Base-by-base conservation (phyloP, 2,888 invertebrate genomes). In the Herminia tarsipennalis region DNA sequence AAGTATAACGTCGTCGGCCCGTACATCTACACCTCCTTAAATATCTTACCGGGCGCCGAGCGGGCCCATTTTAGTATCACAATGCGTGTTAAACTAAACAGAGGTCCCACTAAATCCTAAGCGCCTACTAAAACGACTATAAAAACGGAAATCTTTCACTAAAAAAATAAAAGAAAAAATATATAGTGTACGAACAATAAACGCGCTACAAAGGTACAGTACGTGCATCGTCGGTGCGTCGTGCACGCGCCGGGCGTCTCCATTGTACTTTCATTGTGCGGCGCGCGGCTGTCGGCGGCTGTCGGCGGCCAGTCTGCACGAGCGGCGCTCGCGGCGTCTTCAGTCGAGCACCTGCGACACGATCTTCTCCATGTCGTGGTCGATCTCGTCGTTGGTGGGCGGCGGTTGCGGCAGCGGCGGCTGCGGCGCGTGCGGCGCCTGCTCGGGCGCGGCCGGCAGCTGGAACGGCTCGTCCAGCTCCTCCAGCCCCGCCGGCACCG, bases 311-410 rank as follows among this genome's bases (percentile, higher is more conserved):
- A 14, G 1, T 1, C 0, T 44, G 41, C 40, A 51, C 22, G 54
- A 44, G 25, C 33, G 46, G 52, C 36, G 28, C 21, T 17, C 33
- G 25, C 17, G 24, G 27, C 32, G 52, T 35, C n/a, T n/a, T 77
- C 76, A 76, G 67, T 82, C 83, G 38, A 83, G 74, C 44, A 85
- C 94, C 82, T 95, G 94, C 66, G 94, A 93, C 63, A 95, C 95
- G 92, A 95, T 94, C 86, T 95, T 95, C 87, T 95, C 95, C 94
- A 95, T 95, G 82, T 95, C 95, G 81, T 94, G 93, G 85, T 95
- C 95, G 66, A 93, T 92, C 76, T 94, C 94, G 65, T 92, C 92
- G 68, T 92, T 88, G 55, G 90, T 76, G 48, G 64, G 65, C 37
- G 59, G 43, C 22, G n/a, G n/a, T n/a, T n/a, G 57, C 53, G 12